Evolutionary conservation across 2,113 vertebrate genomes (phyloP).

Genomic region (Phoenicopterus ruber): DNA sequence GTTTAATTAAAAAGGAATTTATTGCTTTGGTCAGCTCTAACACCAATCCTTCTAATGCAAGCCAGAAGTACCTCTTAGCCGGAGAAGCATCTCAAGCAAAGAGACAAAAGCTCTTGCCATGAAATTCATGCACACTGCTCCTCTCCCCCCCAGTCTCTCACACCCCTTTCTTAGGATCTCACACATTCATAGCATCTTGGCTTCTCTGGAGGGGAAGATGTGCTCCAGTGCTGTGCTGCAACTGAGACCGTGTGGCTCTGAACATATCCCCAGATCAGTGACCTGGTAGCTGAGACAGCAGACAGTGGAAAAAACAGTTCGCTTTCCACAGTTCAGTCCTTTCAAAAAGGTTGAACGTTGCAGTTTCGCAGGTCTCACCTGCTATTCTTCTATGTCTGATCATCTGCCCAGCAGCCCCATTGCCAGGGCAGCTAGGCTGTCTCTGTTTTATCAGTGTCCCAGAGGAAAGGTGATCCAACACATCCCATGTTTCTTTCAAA

Average conservation of each 20-base stretch:
- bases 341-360: neutral
- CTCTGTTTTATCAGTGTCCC: neutral
- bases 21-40: neutral
- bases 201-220: neutral
- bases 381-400: neutral
- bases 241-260: neutral
- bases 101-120: neutral
- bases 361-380: neutral
- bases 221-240: neutral
- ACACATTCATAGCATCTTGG: neutral
- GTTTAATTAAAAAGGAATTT: neutral
- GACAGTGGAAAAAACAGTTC: neutral
- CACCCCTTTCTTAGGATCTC: neutral
- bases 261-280: neutral
- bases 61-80: neutral
- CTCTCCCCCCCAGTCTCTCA: neutral
- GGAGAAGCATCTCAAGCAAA: neutral
- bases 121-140: neutral
- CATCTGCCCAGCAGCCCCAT: neutral
- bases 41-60: neutral
- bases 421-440: neutral
- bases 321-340: neutral
- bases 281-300: neutral
- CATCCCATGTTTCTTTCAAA: neutral
- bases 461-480: neutral